Conservation (phyloP, 2,113 vertebrate species). For the Mellivora capensis region DNA sequence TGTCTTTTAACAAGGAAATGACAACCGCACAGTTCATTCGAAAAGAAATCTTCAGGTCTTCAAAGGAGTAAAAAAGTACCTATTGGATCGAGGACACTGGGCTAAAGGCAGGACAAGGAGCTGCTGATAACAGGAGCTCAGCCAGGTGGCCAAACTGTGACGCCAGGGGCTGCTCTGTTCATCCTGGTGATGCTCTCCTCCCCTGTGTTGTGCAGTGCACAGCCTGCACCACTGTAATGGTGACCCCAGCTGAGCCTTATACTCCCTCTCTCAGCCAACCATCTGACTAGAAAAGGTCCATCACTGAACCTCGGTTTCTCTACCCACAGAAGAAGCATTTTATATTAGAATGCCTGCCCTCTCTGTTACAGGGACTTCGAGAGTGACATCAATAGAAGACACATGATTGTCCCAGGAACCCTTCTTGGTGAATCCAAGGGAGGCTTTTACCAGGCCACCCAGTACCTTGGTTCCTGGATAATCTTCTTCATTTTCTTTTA, state of each 20-base stretch:
- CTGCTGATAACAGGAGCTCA: neutral
- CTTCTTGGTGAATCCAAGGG: neutral
- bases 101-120: too few species aligned
- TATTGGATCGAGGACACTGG: accelerated
- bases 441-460: accelerated
- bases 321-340: neutral
- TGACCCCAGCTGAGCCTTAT: neutral
- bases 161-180: accelerated
- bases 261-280: too few species aligned
- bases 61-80: neutral
- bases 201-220: neutral
- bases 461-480: neutral
- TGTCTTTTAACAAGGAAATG: neutral
- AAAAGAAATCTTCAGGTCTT: neutral
- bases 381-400: accelerated
- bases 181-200: too few species aligned
- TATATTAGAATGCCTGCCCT: neutral
- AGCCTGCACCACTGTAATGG: accelerated
- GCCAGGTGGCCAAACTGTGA: accelerated
- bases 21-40: neutral
- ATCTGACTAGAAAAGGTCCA: neutral
- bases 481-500: constrained; percentile 56
- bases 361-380: neutral
- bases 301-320: accelerated
- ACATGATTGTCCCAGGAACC: accelerated